Evolutionary conservation across 2,797 vertebrate genomes (phyloP).

Genomic region (Zalophus californianus): DNA sequence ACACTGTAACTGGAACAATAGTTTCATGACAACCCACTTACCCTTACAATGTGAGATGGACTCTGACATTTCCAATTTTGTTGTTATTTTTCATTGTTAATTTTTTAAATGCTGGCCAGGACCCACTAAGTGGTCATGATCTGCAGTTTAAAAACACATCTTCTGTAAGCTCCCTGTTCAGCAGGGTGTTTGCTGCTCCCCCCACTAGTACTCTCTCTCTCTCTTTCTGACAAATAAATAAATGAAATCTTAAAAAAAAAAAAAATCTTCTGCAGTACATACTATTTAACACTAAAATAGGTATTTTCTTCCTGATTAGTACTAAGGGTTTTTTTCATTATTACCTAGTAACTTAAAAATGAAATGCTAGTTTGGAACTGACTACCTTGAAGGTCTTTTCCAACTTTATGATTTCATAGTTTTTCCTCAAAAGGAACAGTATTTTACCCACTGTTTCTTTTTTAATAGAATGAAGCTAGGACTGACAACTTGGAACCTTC

Average conservation of each 20-base stretch:
- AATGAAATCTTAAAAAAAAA: background rate
- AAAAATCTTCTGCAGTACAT: background rate
- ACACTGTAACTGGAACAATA: background rate
- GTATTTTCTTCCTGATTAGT: background rate
- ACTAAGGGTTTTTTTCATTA: background rate
- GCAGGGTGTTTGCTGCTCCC: background rate
- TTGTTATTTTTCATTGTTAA: background rate
- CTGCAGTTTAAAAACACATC: background rate
- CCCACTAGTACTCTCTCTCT: background rate
- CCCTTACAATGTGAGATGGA: background rate
- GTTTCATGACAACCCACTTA: background rate
- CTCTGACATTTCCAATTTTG: background rate
- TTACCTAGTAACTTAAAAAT: background rate
- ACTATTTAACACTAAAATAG: background rate
- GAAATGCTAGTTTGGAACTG: constrained; percentile 34
- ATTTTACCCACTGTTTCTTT: constrained; percentile 12
- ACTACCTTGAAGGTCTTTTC: constrained; percentile 10
- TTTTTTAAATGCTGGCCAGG: background rate
- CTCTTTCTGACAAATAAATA: background rate
- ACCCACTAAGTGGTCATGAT: background rate
- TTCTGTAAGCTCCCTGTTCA: background rate
- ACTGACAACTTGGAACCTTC: constrained; percentile 28
- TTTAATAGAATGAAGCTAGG: constrained; percentile 14
- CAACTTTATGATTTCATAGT: background rate
- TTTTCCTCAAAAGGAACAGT: background rate